A percentile compares a stretch with the other conserved stretches of the same genome.
phyloP scores from a whole-genome alignment of 2,888 invertebrate species.

The Penaeus monodon region DNA sequence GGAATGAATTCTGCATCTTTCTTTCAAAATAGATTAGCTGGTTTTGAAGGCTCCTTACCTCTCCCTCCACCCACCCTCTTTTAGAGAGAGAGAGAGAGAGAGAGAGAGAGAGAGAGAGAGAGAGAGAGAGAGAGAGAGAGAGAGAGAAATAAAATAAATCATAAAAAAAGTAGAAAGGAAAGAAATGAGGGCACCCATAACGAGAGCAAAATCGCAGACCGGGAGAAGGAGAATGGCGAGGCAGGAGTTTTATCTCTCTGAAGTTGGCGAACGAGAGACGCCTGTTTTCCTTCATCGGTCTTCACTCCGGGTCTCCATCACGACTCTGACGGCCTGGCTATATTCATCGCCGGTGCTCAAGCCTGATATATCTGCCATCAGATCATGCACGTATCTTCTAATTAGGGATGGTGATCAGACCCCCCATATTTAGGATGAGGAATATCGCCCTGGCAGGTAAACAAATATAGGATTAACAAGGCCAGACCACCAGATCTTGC shows the following conservation, averaged over 20 bases:
- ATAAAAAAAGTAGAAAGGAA: too few species aligned
- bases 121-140: neutral
- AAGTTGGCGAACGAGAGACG: neutral
- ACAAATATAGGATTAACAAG: conserved; percentile 46
- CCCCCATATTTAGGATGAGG: conserved; percentile 40
- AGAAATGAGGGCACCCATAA: too few species aligned
- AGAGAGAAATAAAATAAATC: too few species aligned
- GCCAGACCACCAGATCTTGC: conserved; percentile 11
- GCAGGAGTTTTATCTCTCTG: neutral
- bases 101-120: neutral
- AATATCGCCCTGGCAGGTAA: conserved; percentile 33
- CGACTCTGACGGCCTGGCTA: neutral
- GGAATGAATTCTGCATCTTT: too few species aligned
- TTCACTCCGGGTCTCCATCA: neutral
- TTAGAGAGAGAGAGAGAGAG: neutral
- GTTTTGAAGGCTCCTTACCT: neutral
- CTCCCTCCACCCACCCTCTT: neutral
- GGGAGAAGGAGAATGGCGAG: neutral
- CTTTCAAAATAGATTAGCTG: neutral
- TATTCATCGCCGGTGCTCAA: neutral
- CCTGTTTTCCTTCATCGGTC: neutral
- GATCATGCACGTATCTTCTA: conserved; percentile 27
- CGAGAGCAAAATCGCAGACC: neutral
- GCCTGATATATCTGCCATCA: conserved; percentile 20
- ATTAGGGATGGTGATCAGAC: conserved; percentile 32